These are phyloP conservation scores for Sphaeridia pumilis DNA, from an alignment of 2,888 invertebrate species.

Conservation along the genomic window DNA sequence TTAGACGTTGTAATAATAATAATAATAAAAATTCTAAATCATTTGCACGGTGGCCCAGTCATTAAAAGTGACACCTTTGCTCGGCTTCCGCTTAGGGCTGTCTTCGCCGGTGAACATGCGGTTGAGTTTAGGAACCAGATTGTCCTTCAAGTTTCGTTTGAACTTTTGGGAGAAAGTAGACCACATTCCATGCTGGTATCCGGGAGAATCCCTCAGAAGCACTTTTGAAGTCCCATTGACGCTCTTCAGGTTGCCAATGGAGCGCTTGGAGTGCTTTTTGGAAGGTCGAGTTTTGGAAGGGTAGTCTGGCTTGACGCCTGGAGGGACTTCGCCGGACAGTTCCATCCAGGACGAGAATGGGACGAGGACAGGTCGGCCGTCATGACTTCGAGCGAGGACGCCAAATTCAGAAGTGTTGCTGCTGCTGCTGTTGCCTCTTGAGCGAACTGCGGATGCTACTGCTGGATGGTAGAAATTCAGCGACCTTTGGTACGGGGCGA, in stretches of 20 bases:
- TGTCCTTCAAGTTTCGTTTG: constrained; percentile 34
- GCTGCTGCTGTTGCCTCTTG: constrained; percentile 15
- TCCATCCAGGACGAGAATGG: constrained; percentile 36
- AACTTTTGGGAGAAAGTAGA: constrained; percentile 34
- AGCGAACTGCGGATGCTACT: constrained; percentile 1
- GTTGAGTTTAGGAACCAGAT: constrained; percentile 34
- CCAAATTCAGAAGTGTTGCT: constrained; percentile 17
- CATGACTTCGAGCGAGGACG: constrained; percentile 8
- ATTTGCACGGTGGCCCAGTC: constrained; percentile 36
- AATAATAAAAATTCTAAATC: constrained; percentile 21
- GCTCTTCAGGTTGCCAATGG: background rate
- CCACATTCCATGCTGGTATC: constrained; percentile 33
- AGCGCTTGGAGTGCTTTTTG: background rate
- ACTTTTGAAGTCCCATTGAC: constrained; percentile 33
- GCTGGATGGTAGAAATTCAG: constrained; percentile 30
- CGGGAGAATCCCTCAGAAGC: constrained; percentile 31
- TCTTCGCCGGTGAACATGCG: constrained; percentile 32
- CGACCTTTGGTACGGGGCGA: constrained; percentile 37
- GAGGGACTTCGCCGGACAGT: constrained; percentile 24
- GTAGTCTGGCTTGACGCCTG: background rate
- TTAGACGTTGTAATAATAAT: no score
- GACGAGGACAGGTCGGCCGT: constrained; percentile 33
- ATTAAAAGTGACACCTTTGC: constrained; percentile 36
- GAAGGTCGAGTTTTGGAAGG: background rate
- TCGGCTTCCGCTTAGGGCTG: constrained; percentile 29